Evolutionary conservation across 2,797 vertebrate genomes (phyloP).

Genomic region (Syngnathus rostellatus): DNA sequence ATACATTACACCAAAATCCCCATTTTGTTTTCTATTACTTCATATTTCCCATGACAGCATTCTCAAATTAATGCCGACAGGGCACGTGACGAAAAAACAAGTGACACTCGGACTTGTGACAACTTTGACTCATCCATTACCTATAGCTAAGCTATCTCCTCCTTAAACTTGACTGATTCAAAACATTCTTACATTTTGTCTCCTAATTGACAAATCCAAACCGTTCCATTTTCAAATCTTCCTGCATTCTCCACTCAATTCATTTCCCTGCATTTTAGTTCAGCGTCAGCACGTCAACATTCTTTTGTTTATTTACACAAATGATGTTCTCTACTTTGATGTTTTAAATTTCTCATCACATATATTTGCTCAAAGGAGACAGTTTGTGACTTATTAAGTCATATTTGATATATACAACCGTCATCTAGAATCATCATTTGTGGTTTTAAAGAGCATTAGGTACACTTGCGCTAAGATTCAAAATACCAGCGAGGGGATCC

Average conservation of each 20-base stretch:
- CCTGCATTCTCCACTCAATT: neutral
- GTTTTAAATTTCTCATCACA: neutral
- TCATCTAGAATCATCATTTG: neutral
- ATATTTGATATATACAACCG: neutral
- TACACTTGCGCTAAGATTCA: neutral
- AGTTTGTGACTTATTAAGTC: neutral
- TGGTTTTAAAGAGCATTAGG: neutral
- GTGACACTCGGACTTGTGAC: no score
- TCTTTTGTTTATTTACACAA: neutral
- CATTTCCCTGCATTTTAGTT: neutral
- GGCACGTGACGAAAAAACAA: no score
- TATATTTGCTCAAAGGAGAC: neutral
- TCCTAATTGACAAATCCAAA: no score
- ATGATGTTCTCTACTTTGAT: neutral
- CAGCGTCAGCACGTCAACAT: neutral
- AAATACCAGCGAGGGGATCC: neutral
- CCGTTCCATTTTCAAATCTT: no score
- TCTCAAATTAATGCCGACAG: neutral
- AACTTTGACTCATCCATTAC: no score
- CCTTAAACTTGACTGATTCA: no score
- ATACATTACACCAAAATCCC: no score
- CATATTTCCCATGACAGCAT: neutral
- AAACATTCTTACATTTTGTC: no score
- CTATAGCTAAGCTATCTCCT: no score
- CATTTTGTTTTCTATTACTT: no score